These are phyloP conservation scores for Probosciger aterrimus DNA, from an alignment of 2,113 vertebrate species.

Conservation along the genomic window DNA sequence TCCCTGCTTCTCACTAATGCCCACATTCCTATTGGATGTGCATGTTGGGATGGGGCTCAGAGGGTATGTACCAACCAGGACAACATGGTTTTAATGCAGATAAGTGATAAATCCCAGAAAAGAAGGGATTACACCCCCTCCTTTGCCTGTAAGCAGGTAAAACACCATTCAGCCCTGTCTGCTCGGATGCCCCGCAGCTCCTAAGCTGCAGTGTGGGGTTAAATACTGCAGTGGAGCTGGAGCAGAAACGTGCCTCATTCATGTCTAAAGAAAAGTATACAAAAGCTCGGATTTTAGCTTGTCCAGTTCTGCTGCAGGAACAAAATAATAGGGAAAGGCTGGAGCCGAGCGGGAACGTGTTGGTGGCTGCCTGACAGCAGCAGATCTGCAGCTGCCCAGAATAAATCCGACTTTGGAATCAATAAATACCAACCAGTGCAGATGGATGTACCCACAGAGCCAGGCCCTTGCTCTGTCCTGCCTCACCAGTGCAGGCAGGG, in stretches of 20 bases:
- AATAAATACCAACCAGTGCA: not conserved
- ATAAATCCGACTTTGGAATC: not conserved
- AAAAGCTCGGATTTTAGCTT: not conserved
- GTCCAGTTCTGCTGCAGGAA: not conserved
- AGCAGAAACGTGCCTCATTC: not conserved
- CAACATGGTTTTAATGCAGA: fast-evolving
- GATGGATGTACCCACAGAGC: fast-evolving
- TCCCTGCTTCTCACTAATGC: not conserved
- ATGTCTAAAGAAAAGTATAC: not conserved
- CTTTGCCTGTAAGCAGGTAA: not conserved
- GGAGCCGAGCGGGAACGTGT: not conserved
- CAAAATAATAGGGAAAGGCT: not conserved
- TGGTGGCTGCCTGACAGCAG: not conserved
- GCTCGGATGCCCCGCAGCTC: not conserved
- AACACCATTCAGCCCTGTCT: not conserved
- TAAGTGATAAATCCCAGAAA: not conserved
- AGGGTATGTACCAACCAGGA: fast-evolving
- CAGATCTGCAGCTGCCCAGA: not conserved
- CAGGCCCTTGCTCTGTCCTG: not conserved
- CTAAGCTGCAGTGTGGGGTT: not conserved
- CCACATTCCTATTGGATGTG: not conserved
- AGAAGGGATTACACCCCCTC: not conserved
- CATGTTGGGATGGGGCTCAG: not conserved
- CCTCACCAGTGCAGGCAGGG: not conserved
- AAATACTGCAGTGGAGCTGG: not conserved